Conservation (phyloP, 1,140 invertebrate species). For the Tenebrio molitor region DNA sequence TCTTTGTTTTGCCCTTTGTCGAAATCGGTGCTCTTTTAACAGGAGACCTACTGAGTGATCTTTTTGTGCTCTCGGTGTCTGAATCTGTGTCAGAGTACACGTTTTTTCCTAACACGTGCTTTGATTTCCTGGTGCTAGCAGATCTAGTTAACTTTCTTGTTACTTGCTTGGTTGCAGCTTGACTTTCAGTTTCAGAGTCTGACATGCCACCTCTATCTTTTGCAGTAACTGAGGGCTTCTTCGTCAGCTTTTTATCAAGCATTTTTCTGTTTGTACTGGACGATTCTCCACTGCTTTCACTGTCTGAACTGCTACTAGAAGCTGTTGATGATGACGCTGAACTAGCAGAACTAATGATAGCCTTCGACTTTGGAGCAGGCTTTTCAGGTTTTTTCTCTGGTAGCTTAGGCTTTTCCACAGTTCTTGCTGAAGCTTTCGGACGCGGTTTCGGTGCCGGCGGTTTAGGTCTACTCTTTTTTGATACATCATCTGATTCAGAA, state of each 20-base stretch:
- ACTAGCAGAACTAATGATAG: constrained; percentile 65
- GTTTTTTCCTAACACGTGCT: constrained; percentile 69
- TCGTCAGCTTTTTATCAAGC: constrained; percentile 64
- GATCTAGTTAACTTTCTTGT: constrained; percentile 71
- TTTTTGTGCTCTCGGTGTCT: constrained; percentile 68
- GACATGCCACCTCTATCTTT: constrained; percentile 61
- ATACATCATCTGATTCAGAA: constrained; percentile 76
- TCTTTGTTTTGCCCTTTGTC: constrained; percentile 66
- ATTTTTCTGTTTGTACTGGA: constrained; percentile 59
- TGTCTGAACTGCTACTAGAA: constrained; percentile 64
- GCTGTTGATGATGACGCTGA: constrained; percentile 65
- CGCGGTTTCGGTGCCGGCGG: constrained; percentile 57
- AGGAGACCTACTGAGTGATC: constrained; percentile 72
- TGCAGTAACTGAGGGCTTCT: constrained; percentile 61
- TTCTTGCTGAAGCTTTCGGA: constrained; percentile 62
- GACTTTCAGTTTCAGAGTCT: constrained; percentile 61
- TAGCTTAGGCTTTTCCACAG: constrained; percentile 60
- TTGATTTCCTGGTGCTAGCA: constrained; percentile 70
- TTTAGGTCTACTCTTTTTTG: constrained; percentile 51
- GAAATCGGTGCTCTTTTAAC: constrained; percentile 71
- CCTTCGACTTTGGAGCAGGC: constrained; percentile 63
- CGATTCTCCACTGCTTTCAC: constrained; percentile 64
- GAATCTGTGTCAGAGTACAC: constrained; percentile 69
- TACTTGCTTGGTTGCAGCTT: constrained; percentile 58
- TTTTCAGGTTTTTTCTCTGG: constrained; percentile 62